These are phyloP conservation scores for Pseudochirops cupreus DNA, from an alignment of 2,797 vertebrate species.

Conservation along the genomic window DNA sequence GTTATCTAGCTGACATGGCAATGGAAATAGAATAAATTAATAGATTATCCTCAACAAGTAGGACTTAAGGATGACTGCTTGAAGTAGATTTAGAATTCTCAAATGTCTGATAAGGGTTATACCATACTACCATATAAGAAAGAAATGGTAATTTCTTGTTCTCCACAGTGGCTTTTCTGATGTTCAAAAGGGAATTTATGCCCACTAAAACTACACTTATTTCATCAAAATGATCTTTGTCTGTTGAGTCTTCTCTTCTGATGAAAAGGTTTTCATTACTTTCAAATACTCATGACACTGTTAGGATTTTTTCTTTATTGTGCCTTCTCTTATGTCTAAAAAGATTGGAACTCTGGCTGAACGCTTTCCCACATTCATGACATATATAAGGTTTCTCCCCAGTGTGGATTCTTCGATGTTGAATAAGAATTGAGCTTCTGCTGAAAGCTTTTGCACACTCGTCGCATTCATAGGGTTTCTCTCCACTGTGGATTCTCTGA, in stretches of 20 bases:
- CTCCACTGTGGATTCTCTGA: constrained; percentile 72
- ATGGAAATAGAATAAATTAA: neutral
- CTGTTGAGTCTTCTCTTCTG: neutral
- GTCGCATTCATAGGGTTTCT: constrained; percentile 58
- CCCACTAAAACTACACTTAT: constrained; percentile 1
- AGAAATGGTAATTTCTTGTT: constrained; percentile 10
- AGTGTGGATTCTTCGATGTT: constrained; percentile 61
- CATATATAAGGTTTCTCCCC: constrained; percentile 68
- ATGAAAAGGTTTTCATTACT: constrained; percentile 29
- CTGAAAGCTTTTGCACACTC: constrained; percentile 70
- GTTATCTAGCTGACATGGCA: neutral
- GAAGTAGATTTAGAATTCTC: neutral
- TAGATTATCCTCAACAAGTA: neutral
- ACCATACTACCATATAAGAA: neutral
- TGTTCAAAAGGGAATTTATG: constrained; percentile 16
- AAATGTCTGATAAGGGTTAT: neutral
- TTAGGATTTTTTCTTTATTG: constrained; percentile 41
- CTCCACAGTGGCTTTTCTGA: constrained; percentile 4
- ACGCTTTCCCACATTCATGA: constrained; percentile 70
- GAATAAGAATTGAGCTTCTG: constrained; percentile 54
- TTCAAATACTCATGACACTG: constrained; percentile 16
- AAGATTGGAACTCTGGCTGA: constrained; percentile 70
- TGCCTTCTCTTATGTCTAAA: constrained; percentile 68
- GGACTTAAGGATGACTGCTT: neutral
- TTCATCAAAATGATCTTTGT: constrained; percentile 21